These are phyloP conservation scores for Hypotaenidia philippensis DNA, from an alignment of 2,797 vertebrate genomes.

Conservation along the genomic window DNA sequence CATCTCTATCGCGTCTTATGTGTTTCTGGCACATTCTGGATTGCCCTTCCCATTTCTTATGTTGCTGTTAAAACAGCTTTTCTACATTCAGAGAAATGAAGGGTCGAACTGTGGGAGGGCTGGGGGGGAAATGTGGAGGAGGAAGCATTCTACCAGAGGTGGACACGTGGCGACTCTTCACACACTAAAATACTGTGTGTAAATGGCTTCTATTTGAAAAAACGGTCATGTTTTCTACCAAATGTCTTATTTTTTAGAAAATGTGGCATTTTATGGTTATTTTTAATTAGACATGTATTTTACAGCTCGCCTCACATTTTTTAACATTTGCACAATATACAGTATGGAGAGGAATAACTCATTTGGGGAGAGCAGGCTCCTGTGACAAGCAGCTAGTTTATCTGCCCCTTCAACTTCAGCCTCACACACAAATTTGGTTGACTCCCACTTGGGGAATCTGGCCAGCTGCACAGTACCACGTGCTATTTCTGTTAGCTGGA, in stretches of 20 bases:
- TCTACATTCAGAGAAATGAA: neutral
- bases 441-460: neutral
- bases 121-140: neutral
- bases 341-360: neutral
- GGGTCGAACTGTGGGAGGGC: rapidly evolving
- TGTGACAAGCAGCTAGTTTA: neutral
- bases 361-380: neutral
- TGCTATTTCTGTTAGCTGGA: neutral
- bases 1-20: neutral
- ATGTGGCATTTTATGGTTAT: neutral
- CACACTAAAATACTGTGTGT: neutral
- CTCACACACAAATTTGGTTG: neutral
- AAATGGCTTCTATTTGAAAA: neutral
- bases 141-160: neutral
- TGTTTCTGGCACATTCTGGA: neutral
- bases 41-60: neutral
- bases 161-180: rapidly evolving
- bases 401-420: neutral
- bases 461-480: neutral
- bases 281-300: neutral
- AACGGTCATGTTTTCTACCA: neutral
- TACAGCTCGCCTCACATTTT: neutral
- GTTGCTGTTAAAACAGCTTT: neutral
- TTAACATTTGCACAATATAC: neutral
- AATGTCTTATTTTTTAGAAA: neutral